Percentiles rank a stretch among this genome's conserved stretches.
Evolutionary conservation across 2,888 invertebrate genomes (phyloP).

Genomic region (Chaetogeoica ovagalla): DNA sequence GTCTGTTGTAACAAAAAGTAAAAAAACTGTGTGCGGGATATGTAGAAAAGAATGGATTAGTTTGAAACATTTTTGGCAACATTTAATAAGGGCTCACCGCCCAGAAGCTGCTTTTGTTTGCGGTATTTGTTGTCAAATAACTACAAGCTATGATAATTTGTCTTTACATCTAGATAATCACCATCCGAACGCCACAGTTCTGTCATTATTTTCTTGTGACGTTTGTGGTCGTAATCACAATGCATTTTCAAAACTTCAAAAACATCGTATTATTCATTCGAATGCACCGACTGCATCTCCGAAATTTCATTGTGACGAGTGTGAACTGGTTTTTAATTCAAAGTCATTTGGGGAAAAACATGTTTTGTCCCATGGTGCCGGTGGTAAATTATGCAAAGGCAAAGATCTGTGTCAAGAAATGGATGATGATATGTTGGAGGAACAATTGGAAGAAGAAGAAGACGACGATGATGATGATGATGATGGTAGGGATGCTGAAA

Average conservation of each 20-base stretch:
- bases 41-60: conserved; percentile 67
- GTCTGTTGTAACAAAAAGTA: conserved; percentile 24
- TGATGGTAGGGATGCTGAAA: conserved; percentile 52
- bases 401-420: conserved; percentile 55
- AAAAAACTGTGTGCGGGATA: conserved; percentile 61
- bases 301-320: conserved; percentile 55
- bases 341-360: conserved; percentile 51
- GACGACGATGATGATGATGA: conserved; percentile 49
- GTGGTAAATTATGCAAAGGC: conserved; percentile 36
- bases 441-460: conserved; percentile 49
- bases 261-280: conserved; percentile 65
- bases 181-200: conserved; percentile 62
- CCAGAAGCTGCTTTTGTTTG: conserved; percentile 66
- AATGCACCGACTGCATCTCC: conserved; percentile 55
- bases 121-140: conserved; percentile 66
- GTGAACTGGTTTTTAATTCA: conserved; percentile 52
- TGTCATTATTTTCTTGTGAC: conserved; percentile 66
- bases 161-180: conserved; percentile 62
- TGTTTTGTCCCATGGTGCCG: conserved; percentile 46
- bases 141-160: conserved; percentile 62
- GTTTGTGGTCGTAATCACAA: conserved; percentile 65
- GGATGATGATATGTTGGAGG: conserved; percentile 51
- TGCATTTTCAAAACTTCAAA: conserved; percentile 64
- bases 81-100: conserved; percentile 65
- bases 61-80: conserved; percentile 67